Evolutionary conservation across 2,113 vertebrate genomes (phyloP).

Genomic region (Fregetta grallaria): DNA sequence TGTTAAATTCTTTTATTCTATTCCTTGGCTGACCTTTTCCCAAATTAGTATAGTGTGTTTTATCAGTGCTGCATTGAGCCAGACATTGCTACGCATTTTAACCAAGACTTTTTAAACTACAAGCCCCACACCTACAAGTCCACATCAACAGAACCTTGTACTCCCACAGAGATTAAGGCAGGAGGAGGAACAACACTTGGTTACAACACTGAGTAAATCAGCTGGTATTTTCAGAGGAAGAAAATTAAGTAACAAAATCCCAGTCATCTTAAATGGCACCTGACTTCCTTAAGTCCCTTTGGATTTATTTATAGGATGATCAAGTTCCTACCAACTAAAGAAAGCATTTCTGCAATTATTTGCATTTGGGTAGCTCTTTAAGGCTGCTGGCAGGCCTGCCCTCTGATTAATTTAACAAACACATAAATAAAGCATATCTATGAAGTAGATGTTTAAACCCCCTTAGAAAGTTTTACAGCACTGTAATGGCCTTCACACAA

Average conservation of each 20-base stretch:
- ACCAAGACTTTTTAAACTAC: neutral
- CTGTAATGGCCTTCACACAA: neutral
- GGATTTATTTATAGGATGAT: neutral
- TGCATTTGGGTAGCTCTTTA: neutral
- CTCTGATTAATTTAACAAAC: neutral
- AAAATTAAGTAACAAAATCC: neutral
- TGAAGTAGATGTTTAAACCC: neutral
- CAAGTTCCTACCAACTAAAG: neutral
- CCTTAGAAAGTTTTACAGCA: neutral
- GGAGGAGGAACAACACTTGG: neutral
- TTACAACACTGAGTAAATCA: neutral
- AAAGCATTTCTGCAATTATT: neutral
- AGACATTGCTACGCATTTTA: neutral
- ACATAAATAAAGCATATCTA: neutral
- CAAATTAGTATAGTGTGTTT: neutral
- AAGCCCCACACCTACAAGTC: neutral
- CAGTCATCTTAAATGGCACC: neutral
- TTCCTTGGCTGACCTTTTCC: neutral
- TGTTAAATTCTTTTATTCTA: neutral
- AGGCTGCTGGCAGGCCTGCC: neutral
- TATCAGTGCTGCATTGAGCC: neutral
- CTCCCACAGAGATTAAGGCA: neutral
- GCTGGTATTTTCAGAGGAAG: neutral
- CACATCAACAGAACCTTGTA: neutral
- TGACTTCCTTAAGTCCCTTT: neutral